These are phyloP conservation scores for Tipula unca DNA, from an alignment of 2,888 invertebrate species.

Conservation along the genomic window DNA sequence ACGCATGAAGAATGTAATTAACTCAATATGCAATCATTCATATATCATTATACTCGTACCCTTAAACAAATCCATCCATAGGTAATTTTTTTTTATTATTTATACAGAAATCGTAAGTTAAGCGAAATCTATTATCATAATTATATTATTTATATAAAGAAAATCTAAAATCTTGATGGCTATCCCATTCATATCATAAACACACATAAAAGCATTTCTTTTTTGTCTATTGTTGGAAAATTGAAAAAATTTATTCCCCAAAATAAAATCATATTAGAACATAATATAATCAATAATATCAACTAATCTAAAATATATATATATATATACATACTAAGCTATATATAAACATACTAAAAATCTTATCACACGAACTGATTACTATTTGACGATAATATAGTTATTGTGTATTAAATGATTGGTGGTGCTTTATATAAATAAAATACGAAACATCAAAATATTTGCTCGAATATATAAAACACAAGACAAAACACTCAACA, in stretches of 20 bases:
- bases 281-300: background rate
- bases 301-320: background rate
- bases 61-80: no score
- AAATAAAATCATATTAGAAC: background rate
- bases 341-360: background rate
- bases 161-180: background rate
- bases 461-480: background rate
- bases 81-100: no score
- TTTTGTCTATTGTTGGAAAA: background rate
- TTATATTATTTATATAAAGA: no score
- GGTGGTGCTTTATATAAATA: background rate
- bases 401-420: background rate
- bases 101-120: no score
- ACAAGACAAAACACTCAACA: background rate
- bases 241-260: background rate
- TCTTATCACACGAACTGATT: background rate
- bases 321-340: background rate
- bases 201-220: background rate
- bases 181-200: background rate
- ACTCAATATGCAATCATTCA: no score
- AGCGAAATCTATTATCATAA: no score
- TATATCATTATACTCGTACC: no score
- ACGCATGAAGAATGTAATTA: no score
- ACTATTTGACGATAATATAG: background rate
- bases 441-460: background rate